phyloP scores from a whole-genome alignment of 2,797 vertebrate genomes.

The Xiphophorus birchmanni region DNA sequence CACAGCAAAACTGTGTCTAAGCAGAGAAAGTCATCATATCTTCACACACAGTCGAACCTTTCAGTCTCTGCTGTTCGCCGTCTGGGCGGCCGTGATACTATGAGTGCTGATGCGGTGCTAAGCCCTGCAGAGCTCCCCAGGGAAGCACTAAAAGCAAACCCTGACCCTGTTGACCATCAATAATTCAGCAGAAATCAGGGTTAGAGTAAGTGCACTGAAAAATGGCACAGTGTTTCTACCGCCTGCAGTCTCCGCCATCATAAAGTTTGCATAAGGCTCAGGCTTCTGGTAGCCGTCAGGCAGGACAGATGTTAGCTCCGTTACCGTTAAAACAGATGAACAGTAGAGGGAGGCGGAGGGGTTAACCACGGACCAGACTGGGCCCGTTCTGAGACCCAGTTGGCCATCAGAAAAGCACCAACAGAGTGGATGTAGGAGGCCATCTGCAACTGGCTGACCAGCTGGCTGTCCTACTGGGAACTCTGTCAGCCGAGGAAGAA shows the following conservation, averaged over 20 bases:
- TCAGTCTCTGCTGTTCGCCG: conserved; percentile 41
- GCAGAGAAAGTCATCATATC: background rate
- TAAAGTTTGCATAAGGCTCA: conserved; percentile 88
- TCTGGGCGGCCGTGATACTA: conserved; percentile 80
- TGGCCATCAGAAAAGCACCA: conserved; percentile 37
- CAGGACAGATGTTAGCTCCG: conserved; percentile 84
- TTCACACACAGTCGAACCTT: background rate
- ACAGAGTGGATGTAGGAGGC: conserved; percentile 25
- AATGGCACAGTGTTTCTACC: conserved; percentile 82
- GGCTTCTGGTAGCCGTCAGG: conserved; percentile 80
- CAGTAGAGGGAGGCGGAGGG: conserved; percentile 39
- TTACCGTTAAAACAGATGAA: conserved; percentile 67
- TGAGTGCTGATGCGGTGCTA: conserved; percentile 77
- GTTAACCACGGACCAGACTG: conserved; percentile 58
- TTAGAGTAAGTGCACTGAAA: conserved; percentile 88
- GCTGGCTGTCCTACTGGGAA: conserved; percentile 27
- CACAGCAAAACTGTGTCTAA: background rate
- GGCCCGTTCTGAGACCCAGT: conserved; percentile 33
- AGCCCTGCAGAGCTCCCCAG: conserved; percentile 63
- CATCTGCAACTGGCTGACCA: conserved; percentile 32
- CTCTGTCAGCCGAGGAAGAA: conserved; percentile 15
- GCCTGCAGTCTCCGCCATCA: conserved; percentile 79
- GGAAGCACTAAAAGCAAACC: conserved; percentile 89
- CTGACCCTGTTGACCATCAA: conserved; percentile 87
- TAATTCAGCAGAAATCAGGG: conserved; percentile 92